These are phyloP conservation scores for Sterna hirundo DNA, from an alignment of 2,113 vertebrate genomes.

Conservation along the genomic window DNA sequence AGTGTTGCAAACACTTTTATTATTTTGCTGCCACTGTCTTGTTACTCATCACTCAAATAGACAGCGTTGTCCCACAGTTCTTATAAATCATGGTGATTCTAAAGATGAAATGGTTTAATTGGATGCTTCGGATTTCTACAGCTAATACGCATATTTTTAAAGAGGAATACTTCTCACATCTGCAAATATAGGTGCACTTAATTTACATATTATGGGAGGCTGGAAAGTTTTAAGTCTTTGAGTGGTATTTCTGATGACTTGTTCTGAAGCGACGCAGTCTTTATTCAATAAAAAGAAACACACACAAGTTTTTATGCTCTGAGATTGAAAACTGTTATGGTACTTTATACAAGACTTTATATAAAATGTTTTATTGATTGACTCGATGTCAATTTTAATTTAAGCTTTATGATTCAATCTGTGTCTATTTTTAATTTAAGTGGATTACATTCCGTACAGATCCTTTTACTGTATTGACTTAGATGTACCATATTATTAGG, in stretches of 20 bases:
- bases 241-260: slow-evolving; percentile 17
- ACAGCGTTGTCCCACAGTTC: background rate
- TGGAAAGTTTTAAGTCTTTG: background rate
- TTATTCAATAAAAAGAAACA: slow-evolving; percentile 20
- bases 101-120: slow-evolving; percentile 38
- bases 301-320: background rate
- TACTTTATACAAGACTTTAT: slow-evolving; percentile 35
- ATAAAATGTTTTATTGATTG: slow-evolving; percentile 42
- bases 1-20: background rate
- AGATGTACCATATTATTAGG: slow-evolving; percentile 90
- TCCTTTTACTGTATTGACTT: slow-evolving; percentile 81
- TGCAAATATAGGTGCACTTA: slow-evolving; percentile 3
- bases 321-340: background rate
- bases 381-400: slow-evolving; percentile 71
- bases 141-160: slow-evolving; percentile 7
- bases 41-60: background rate
- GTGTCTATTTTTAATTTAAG: slow-evolving; percentile 88
- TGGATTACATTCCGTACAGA: slow-evolving; percentile 84
- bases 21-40: background rate
- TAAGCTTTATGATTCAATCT: slow-evolving; percentile 73
- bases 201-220: background rate
- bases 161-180: slow-evolving; percentile 26
- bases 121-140: background rate
- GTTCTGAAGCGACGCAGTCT: background rate
- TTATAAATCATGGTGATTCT: background rate